Evolutionary conservation across 2,797 vertebrate species (phyloP).

Genomic region (Paramormyrops hopkinsi): DNA sequence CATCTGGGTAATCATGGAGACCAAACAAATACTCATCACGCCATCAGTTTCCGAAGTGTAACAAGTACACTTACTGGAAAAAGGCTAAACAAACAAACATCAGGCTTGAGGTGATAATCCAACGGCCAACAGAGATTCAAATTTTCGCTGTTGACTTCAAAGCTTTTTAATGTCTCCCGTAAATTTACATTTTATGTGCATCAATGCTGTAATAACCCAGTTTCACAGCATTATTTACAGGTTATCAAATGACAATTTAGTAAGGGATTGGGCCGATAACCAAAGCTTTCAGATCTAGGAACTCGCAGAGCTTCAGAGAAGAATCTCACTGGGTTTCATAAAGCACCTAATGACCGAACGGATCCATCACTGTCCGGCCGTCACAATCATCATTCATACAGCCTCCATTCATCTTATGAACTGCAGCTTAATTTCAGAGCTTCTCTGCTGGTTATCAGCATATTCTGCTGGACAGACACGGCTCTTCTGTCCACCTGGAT

Average conservation of each 20-base stretch:
- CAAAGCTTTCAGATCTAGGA: not conserved
- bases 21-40: not conserved
- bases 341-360: not conserved
- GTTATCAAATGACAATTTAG: not conserved
- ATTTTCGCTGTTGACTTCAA: not conserved
- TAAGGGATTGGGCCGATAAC: not conserved
- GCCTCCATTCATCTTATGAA: not conserved
- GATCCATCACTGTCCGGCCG: not conserved
- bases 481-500: not conserved
- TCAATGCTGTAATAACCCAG: not conserved
- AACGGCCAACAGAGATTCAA: not conserved
- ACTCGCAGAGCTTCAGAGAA: not conserved
- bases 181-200: not conserved
- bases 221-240: not conserved
- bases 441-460: not conserved
- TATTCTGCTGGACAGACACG: not conserved
- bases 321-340: not conserved
- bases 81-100: not conserved
- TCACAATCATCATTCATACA: not conserved
- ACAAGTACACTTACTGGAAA: not conserved
- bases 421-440: not conserved
- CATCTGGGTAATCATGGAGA: not conserved
- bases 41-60: not conserved
- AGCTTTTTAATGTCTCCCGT: not conserved
- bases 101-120: not conserved